Evolutionary conservation across 2,888 invertebrate genomes (phyloP).

Genomic region (Notocelia uddmanniana): DNA sequence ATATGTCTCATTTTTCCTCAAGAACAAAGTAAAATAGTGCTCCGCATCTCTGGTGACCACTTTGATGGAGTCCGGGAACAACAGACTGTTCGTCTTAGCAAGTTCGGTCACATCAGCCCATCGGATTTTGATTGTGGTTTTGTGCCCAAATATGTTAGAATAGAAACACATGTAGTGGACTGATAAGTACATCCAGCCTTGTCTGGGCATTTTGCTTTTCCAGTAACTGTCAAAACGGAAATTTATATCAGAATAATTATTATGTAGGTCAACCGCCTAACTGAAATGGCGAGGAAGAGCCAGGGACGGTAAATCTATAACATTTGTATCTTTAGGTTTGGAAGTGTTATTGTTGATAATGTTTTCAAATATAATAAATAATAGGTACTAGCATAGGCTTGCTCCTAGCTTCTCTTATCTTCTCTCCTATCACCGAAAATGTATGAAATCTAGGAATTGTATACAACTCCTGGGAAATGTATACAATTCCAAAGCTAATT

Average conservation of each 20-base stretch:
- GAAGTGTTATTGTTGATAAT: no score
- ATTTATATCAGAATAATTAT: not conserved
- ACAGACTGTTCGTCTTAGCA: constrained; percentile 90
- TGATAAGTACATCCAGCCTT: constrained; percentile 99
- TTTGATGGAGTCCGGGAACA: constrained; percentile 95
- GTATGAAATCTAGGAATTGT: no score
- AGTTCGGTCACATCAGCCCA: constrained; percentile 96
- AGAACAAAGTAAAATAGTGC: constrained; percentile 96
- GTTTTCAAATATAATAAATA: no score
- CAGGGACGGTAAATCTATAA: no score
- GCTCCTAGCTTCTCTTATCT: no score
- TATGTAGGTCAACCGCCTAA: no score
- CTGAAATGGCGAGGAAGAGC: no score
- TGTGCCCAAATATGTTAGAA: constrained; percentile 96
- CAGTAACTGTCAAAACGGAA: constrained; percentile 90
- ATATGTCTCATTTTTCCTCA: constrained; percentile 95
- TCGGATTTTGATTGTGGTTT: constrained; percentile 94
- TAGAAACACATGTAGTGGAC: constrained; percentile 98
- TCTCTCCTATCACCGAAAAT: no score
- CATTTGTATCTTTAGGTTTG: no score
- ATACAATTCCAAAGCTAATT: no score
- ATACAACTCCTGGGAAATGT: no score
- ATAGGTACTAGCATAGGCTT: no score
- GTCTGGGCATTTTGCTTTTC: constrained; percentile 96
- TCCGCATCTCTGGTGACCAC: constrained; percentile 94